These are phyloP conservation scores for Aleiodes testaceus DNA, from an alignment of 2,888 invertebrate species.

Conservation along the genomic window DNA sequence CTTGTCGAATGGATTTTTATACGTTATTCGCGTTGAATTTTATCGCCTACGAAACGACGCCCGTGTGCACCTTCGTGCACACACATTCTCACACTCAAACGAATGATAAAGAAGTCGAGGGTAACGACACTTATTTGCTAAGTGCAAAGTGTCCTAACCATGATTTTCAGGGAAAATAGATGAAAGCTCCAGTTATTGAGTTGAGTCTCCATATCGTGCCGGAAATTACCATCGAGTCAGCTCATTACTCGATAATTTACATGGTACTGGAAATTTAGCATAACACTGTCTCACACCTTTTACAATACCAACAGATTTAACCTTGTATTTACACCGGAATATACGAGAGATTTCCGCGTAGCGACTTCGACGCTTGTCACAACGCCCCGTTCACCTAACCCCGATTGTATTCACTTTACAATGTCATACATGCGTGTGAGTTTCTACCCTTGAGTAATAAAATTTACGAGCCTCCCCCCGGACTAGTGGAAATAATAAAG, in stretches of 20 bases:
- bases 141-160: too few relatives aligned
- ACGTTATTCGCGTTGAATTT: constrained; percentile 20
- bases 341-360: constrained; percentile 37
- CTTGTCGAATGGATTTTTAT: constrained; percentile 32
- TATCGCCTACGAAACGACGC: constrained; percentile 9
- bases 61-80: neutral
- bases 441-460: constrained; percentile 9
- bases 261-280: constrained; percentile 46
- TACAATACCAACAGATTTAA: constrained; percentile 18
- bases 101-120: neutral
- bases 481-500: constrained; percentile 21
- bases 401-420: neutral
- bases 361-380: constrained; percentile 46
- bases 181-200: too few relatives aligned
- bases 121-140: too few relatives aligned
- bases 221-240: constrained; percentile 53
- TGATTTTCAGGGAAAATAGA: too few relatives aligned
- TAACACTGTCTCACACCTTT: constrained; percentile 47
- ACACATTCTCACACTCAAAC: neutral
- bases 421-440: constrained; percentile 28
- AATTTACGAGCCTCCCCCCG: constrained; percentile 21
- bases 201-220: constrained; percentile 18
- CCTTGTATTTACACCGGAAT: constrained; percentile 43
- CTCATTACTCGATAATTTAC: constrained; percentile 56
- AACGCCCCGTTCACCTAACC: constrained; percentile 20